phyloP scores from a whole-genome alignment of 2,113 vertebrate genomes.

The Tyrannus savana region DNA sequence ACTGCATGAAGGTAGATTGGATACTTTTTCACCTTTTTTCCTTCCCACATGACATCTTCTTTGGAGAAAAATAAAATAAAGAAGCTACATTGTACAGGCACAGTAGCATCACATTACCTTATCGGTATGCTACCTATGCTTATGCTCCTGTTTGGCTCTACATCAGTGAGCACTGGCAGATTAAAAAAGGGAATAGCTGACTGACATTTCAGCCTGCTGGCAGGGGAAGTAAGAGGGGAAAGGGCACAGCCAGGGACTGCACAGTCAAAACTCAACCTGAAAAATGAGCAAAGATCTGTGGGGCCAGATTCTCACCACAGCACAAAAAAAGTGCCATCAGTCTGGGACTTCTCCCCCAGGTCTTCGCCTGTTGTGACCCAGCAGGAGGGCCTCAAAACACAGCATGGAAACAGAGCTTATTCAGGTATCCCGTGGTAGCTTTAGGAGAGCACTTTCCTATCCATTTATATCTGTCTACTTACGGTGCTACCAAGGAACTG shows the following conservation, averaged over 20 bases:
- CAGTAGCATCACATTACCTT: rapidly evolving
- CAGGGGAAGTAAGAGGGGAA: not conserved
- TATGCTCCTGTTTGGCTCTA: not conserved
- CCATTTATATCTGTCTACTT: not conserved
- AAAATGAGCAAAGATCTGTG: not conserved
- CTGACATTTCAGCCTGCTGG: not conserved
- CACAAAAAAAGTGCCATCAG: rapidly evolving
- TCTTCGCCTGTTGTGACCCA: not conserved
- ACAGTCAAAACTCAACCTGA: not conserved
- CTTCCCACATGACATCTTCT: not conserved
- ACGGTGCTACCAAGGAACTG: not conserved
- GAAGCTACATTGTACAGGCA: not conserved
- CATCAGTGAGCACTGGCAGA: not conserved
- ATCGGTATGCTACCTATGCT: not conserved
- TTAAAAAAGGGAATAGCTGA: not conserved
- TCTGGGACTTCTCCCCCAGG: not conserved
- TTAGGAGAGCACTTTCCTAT: not conserved
- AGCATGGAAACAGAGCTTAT: not conserved
- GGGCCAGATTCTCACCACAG: not conserved
- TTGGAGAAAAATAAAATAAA: not conserved
- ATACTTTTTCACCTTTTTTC: not conserved
- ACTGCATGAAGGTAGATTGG: not conserved
- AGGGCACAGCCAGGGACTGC: not conserved
- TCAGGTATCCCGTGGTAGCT: rapidly evolving
- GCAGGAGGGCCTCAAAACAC: not conserved